Evolutionary conservation across 2,113 vertebrate genomes (phyloP).

Genomic region (Callocephalon fimbriatum): DNA sequence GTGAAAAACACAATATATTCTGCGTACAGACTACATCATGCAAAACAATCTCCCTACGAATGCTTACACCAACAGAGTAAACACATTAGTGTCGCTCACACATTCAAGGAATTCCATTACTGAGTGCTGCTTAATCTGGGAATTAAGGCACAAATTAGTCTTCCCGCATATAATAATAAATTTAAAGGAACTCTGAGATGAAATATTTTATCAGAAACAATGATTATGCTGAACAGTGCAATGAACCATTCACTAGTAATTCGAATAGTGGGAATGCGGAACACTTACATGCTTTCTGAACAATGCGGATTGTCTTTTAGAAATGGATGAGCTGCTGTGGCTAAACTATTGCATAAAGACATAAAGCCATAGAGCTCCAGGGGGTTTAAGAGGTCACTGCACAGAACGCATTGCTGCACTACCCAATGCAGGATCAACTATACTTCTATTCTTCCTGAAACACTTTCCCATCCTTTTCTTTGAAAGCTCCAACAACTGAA

Average conservation of each 20-base stretch:
- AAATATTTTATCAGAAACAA: conserved; percentile 4
- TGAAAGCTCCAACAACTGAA: background rate
- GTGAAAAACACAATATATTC: background rate
- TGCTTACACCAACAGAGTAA: conserved; percentile 37
- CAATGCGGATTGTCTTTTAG: background rate
- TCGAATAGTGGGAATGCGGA: background rate
- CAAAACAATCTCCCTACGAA: conserved; percentile 28
- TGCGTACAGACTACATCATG: background rate
- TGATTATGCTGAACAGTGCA: background rate
- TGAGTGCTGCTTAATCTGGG: background rate
- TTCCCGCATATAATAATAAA: conserved; percentile 30
- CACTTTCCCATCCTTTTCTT: background rate
- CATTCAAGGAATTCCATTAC: background rate
- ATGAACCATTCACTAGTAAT: background rate
- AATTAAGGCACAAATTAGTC: conserved; percentile 13
- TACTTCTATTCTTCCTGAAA: background rate
- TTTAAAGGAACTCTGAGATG: background rate
- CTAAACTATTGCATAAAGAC: background rate
- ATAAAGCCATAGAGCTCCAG: background rate
- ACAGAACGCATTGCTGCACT: background rate
- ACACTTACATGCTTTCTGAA: background rate
- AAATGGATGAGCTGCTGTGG: background rate
- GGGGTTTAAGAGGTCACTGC: background rate
- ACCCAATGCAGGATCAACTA: background rate
- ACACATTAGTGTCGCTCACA: background rate